Base-by-base conservation (phyloP, 2,113 vertebrate species). In the Trogon surrucura region DNA sequence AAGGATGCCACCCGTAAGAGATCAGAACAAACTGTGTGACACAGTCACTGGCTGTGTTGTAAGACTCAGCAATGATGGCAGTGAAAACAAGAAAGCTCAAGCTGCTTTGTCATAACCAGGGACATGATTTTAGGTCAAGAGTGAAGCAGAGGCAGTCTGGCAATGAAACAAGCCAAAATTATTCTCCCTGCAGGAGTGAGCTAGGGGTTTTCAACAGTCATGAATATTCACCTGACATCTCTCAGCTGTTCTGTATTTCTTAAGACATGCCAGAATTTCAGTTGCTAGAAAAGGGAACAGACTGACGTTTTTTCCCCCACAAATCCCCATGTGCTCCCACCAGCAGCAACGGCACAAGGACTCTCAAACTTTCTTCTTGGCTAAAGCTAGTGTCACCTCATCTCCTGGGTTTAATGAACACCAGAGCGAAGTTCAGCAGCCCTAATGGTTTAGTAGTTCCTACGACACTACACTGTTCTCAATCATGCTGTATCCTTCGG, bases 401-500 rank as follows among this genome's bases (percentile, higher is more conserved):
- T 58, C 19, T 80, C 36, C 48, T 58, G 23, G 23, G 26, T 6
- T 83, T 54, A 78, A 85, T 16, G 67, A 85, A 45, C 21, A 25
- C 0, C 2, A 7, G 9, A 80, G 32, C 11, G 29, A 86, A 61
- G 50, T 41, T 62, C 75, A 91, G 80, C 38, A 83, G 20, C 32
- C 17, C 48, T 51, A 29, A 53, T 4, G 6, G 36, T 73, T 61
- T 69, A 32, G 58, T 18, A 34, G 12, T 22, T 92, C 58, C n/a
- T 44, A 1, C 16, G 48, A 74, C 44, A 47, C 47, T 22, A 18
- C 27, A 4, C 14, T 45, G 26, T 8, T 71, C 62, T 80, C 22
- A 92, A 0, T n/a, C 27, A 16, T 2, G 17, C 21, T 47, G 21
- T 27, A 80, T 47, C 36, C 19, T 65, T 77, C 0, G 0, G 45